phyloP scores from a whole-genome alignment of 1,140 invertebrate species.

The Gyrodactylus salaris region DNA sequence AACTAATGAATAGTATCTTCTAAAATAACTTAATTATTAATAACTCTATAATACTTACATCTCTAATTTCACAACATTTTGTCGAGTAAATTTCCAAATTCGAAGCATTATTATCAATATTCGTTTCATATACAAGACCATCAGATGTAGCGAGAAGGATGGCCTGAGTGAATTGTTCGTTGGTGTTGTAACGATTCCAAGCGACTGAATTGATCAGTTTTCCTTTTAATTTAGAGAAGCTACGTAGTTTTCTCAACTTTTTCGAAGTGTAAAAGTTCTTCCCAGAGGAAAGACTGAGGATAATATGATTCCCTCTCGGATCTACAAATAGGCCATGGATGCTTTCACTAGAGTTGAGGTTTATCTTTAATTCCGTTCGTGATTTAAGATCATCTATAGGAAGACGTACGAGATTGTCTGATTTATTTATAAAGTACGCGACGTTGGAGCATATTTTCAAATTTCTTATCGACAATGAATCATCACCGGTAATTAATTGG shows the following conservation, averaged over 20 bases:
- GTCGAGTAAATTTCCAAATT: background rate
- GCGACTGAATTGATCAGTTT: background rate
- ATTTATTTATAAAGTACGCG: background rate
- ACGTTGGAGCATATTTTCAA: background rate
- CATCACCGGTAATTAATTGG: background rate
- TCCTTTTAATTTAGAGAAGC: background rate
- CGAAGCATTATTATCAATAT: background rate
- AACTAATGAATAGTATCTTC: too few species aligned
- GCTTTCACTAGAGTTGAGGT: background rate
- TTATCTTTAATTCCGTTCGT: background rate
- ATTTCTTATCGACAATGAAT: background rate
- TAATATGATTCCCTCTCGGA: background rate
- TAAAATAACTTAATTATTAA: too few species aligned
- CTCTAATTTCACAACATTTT: background rate
- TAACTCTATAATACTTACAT: too few species aligned
- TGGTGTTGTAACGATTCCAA: background rate
- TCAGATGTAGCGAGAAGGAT: background rate
- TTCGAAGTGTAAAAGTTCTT: background rate
- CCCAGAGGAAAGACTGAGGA: background rate
- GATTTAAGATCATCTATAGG: background rate
- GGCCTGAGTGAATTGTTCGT: background rate
- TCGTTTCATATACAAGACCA: background rate
- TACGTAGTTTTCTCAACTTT: background rate
- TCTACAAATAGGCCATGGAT: background rate
- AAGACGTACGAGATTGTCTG: background rate